Percentiles rank a stretch among this genome's conserved stretches.
Conservation (phyloP, 2,888 invertebrate species). For the Chalcosyrphus nemorum region DNA sequence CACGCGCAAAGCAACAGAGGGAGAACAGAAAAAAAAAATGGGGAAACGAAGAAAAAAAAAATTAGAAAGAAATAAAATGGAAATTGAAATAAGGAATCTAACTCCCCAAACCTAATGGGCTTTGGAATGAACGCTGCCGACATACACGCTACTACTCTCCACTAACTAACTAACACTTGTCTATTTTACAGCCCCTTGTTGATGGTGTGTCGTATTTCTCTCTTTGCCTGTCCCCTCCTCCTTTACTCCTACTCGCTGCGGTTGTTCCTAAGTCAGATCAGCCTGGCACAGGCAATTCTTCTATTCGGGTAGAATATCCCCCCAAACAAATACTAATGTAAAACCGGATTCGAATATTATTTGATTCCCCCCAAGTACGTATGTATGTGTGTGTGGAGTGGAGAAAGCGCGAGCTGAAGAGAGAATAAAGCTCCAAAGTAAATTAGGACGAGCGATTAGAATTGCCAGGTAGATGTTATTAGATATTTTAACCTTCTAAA, state of each 20-base stretch:
- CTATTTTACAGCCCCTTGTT: slow-evolving; percentile 65
- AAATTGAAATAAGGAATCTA: slow-evolving; percentile 71
- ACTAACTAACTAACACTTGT: slow-evolving; percentile 57
- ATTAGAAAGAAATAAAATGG: slow-evolving; percentile 27
- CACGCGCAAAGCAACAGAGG: slow-evolving; percentile 48
- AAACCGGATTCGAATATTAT: slow-evolving; percentile 59
- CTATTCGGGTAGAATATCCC: slow-evolving; percentile 67
- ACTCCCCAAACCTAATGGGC: slow-evolving; percentile 72
- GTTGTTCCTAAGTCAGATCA: slow-evolving; percentile 14
- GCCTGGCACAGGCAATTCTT: slow-evolving; percentile 46
- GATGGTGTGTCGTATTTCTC: not conserved
- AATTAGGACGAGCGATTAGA: slow-evolving; percentile 50
- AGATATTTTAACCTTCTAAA: too few species aligned
- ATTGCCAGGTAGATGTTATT: slow-evolving; percentile 28
- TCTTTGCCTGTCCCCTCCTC: slow-evolving; percentile 34
- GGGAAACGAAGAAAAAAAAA: too few species aligned
- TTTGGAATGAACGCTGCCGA: slow-evolving; percentile 47
- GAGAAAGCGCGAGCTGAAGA: slow-evolving; percentile 50
- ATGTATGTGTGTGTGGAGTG: slow-evolving; percentile 1
- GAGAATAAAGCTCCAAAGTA: slow-evolving; percentile 52
- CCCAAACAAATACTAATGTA: slow-evolving; percentile 46
- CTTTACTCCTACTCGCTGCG: slow-evolving; percentile 13
- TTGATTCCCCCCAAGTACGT: slow-evolving; percentile 1
- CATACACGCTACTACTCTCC: slow-evolving; percentile 36
- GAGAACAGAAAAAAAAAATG: slow-evolving; percentile 21